These are phyloP conservation scores for Synergus itoensis DNA, from an alignment of 2,888 invertebrate genomes.

Conservation along the genomic window DNA sequence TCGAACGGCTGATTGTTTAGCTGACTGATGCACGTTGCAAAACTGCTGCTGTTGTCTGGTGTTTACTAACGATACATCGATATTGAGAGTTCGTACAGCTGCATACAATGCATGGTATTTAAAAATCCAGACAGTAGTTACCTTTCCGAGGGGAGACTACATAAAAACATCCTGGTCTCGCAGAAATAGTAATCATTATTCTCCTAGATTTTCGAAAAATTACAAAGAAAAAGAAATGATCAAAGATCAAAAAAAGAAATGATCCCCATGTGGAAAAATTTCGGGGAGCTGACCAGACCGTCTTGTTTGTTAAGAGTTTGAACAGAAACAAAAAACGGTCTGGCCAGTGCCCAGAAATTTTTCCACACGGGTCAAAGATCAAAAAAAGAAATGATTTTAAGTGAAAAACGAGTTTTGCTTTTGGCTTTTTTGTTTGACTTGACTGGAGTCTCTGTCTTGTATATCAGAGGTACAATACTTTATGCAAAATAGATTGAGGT, in stretches of 20 bases:
- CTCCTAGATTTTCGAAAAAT: background rate
- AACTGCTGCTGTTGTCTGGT: constrained; percentile 22
- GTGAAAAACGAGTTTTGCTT: background rate
- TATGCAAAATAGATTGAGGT: background rate
- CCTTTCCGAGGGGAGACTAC: constrained; percentile 1
- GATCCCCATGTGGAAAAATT: no score
- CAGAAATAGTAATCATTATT: background rate
- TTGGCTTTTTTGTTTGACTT: background rate
- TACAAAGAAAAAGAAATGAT: no score
- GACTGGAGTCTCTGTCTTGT: background rate
- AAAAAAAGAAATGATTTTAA: background rate
- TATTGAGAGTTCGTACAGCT: constrained; percentile 20
- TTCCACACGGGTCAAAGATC: no score
- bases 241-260: background rate
- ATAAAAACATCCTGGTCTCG: constrained; percentile 1
- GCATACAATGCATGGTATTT: constrained; percentile 5
- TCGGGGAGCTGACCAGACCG: no score
- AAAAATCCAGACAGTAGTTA: constrained; percentile 18
- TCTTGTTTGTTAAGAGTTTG: no score
- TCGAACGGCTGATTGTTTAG: constrained; percentile 48
- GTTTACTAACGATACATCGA: constrained; percentile 37
- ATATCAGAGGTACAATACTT: background rate
- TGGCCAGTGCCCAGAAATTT: no score
- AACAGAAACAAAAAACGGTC: no score
- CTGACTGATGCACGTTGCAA: constrained; percentile 38